Conservation (phyloP, 2,888 invertebrate genomes). For the Rhagium mordax region DNA sequence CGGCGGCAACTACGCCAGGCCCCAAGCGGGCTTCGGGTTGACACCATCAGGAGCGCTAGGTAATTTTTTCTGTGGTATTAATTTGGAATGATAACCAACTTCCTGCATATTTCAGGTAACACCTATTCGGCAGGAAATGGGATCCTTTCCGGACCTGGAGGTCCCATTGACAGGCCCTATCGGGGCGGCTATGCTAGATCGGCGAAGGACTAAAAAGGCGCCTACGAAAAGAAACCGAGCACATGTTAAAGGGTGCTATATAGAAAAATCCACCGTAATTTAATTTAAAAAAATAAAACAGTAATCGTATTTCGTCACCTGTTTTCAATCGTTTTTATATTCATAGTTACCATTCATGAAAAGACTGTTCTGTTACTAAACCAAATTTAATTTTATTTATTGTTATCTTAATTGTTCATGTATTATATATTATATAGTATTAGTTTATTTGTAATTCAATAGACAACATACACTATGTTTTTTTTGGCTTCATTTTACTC, state of each 20-base stretch:
- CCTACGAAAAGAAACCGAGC: neutral
- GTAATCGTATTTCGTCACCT: too few species aligned
- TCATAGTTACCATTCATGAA: constrained; percentile 3
- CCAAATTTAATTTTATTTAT: constrained; percentile 7
- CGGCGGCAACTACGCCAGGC: constrained; percentile 42
- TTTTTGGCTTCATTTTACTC: neutral
- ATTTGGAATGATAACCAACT: neutral
- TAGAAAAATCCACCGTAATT: neutral
- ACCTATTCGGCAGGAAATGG: constrained; percentile 56
- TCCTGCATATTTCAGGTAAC: constrained; percentile 37
- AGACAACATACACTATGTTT: neutral
- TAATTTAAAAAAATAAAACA: neutral
- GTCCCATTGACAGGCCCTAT: constrained; percentile 61
- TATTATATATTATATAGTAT: too few species aligned
- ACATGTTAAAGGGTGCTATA: too few species aligned
- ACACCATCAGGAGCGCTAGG: constrained; percentile 4
- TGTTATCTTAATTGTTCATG: neutral
- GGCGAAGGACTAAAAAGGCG: constrained; percentile 27
- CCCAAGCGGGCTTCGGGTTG: constrained; percentile 34
- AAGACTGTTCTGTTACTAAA: constrained; percentile 34
- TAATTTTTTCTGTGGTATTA: neutral
- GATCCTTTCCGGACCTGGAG: constrained; percentile 62
- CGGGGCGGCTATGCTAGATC: constrained; percentile 43
- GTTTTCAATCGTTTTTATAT: too few species aligned
- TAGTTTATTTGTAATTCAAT: neutral